Conservation (phyloP, 1,140 invertebrate genomes). For the Drosophila oshimai region DNA sequence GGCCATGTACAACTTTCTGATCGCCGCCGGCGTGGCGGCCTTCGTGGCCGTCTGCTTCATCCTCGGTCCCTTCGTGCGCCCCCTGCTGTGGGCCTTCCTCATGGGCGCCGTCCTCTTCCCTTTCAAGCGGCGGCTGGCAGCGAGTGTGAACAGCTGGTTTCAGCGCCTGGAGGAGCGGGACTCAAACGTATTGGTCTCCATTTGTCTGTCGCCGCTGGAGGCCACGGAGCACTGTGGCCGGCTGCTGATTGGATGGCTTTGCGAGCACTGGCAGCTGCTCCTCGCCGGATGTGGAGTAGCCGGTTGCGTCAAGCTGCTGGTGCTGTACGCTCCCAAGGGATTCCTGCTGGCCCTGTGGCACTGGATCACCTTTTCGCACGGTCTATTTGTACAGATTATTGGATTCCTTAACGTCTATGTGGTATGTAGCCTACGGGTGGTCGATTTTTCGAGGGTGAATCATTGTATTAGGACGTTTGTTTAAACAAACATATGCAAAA, state of each 20-base stretch:
- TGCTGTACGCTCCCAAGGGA: slow-evolving; percentile 85
- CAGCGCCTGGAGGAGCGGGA: slow-evolving; percentile 84
- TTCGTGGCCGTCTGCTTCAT: slow-evolving; percentile 89
- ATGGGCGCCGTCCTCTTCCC: slow-evolving; percentile 95
- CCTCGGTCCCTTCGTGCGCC: slow-evolving; percentile 94
- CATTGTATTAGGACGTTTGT: not conserved
- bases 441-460: not conserved
- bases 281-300: slow-evolving; percentile 64
- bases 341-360: slow-evolving; percentile 83
- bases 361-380: slow-evolving; percentile 78
- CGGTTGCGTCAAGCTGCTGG: slow-evolving; percentile 75
- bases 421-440: slow-evolving; percentile 56
- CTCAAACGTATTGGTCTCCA: slow-evolving; percentile 86
- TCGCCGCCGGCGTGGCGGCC: slow-evolving; percentile 89
- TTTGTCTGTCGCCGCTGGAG: slow-evolving; percentile 88
- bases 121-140: slow-evolving; percentile 89
- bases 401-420: slow-evolving; percentile 83
- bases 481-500: no score
- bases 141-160: slow-evolving; percentile 88
- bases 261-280: slow-evolving; percentile 85
- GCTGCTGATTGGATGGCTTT: slow-evolving; percentile 85
- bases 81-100: slow-evolving; percentile 96
- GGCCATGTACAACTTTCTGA: slow-evolving; percentile 93
- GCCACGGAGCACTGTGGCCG: slow-evolving; percentile 88
- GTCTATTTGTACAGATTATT: slow-evolving; percentile 82